These are phyloP conservation scores for Parauchenoglanis ngamensis DNA, from an alignment of 2,797 vertebrate species.

Conservation along the genomic window DNA sequence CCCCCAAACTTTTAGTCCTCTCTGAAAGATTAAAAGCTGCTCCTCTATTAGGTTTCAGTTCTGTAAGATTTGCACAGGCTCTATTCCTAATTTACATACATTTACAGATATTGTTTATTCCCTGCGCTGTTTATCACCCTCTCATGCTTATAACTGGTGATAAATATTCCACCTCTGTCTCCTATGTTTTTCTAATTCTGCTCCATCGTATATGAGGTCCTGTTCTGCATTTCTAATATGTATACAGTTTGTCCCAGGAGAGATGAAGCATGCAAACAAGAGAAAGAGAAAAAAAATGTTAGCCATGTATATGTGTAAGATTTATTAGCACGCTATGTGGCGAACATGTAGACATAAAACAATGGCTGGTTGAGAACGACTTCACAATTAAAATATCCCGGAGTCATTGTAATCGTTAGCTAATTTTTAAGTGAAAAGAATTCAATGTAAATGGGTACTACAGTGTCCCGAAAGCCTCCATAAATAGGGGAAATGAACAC, in stretches of 20 bases:
- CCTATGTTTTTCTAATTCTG: not conserved
- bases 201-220: not conserved
- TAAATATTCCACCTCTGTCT: slow-evolving; percentile 21
- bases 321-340: not conserved
- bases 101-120: not conserved
- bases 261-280: not conserved
- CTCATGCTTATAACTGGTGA: not conserved
- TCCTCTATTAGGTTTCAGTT: not conserved
- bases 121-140: not conserved
- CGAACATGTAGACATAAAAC: not conserved
- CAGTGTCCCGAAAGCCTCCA: no score
- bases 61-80: not conserved
- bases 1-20: not conserved
- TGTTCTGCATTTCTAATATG: slow-evolving; percentile 16
- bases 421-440: not conserved
- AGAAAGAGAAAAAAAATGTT: not conserved
- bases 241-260: not conserved
- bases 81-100: not conserved
- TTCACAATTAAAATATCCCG: not conserved
- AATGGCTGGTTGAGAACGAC: not conserved
- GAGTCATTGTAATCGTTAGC: not conserved
- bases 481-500: no score
- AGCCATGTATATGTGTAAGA: not conserved
- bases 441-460: no score
- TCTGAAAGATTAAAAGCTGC: not conserved